Conservation (phyloP, 2,797 vertebrate species). For the Eulemur albifrons region DNA sequence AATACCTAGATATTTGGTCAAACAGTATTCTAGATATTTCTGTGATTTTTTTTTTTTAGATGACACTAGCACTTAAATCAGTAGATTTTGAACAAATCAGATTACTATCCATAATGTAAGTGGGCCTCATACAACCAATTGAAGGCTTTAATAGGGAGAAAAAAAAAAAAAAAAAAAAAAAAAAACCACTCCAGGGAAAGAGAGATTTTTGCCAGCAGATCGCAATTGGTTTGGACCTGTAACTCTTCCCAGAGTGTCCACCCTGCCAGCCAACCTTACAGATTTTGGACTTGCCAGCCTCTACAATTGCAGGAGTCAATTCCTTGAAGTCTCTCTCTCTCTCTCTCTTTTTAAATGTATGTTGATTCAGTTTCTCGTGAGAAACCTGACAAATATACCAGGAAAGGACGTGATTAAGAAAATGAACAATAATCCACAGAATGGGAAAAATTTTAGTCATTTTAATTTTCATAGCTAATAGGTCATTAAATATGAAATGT, state of each 20-base stretch:
- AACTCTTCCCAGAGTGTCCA: background rate
- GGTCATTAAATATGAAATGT: too few species aligned
- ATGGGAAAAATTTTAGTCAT: background rate
- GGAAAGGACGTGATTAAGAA: background rate
- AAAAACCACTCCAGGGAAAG: background rate
- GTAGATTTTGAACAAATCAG: background rate
- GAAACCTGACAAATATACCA: background rate
- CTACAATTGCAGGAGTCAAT: background rate
- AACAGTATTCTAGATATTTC: background rate
- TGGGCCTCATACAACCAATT: background rate
- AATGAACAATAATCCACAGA: background rate
- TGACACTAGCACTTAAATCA: background rate
- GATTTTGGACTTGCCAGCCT: background rate
- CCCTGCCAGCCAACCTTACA: too few species aligned
- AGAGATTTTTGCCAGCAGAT: background rate
- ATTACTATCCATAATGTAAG: background rate
- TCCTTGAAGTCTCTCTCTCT: background rate
- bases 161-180: too few species aligned
- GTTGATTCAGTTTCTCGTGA: background rate
- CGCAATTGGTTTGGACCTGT: background rate
- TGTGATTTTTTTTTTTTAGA: background rate
- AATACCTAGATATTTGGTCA: background rate
- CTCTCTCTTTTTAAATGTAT: background rate
- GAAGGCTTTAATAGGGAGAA: background rate
- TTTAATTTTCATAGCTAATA: too few species aligned